phyloP scores from a whole-genome alignment of 2,797 vertebrate genomes.

The Meriones psammophilus region DNA sequence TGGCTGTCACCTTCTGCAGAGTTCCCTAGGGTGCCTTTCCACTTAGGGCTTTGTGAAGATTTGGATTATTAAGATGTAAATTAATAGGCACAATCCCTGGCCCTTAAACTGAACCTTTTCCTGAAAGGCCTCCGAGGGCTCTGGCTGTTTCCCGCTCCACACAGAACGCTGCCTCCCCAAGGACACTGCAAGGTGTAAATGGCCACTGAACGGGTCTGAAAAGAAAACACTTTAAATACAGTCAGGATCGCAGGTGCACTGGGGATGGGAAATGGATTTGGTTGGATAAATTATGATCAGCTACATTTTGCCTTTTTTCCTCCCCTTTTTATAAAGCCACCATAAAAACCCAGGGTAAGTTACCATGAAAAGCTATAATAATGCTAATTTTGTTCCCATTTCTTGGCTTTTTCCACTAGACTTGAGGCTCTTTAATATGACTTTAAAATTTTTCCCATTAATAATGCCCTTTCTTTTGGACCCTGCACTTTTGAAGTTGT shows the following conservation, averaged over 20 bases:
- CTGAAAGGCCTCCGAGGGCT: slow-evolving; percentile 41
- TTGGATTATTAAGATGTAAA: slow-evolving; percentile 77
- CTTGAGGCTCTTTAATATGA: slow-evolving; percentile 83
- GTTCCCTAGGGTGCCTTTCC: background rate
- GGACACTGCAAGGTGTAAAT: slow-evolving; percentile 58
- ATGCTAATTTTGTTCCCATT: slow-evolving; percentile 86
- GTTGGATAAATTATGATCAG: slow-evolving; percentile 76
- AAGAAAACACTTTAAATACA: slow-evolving; percentile 72
- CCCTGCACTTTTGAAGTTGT: slow-evolving; percentile 79
- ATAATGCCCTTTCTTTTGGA: slow-evolving; percentile 79
- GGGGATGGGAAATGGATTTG: slow-evolving; percentile 65
- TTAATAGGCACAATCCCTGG: slow-evolving; percentile 68
- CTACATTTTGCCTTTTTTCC: slow-evolving; percentile 62
- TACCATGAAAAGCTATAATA: slow-evolving; percentile 85
- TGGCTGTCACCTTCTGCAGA: background rate
- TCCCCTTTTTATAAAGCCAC: slow-evolving; percentile 40
- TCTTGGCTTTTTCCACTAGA: slow-evolving; percentile 82
- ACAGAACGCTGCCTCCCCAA: slow-evolving; percentile 56
- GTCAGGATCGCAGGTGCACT: slow-evolving; percentile 46
- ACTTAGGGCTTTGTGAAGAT: slow-evolving; percentile 50
- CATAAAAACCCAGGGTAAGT: slow-evolving; percentile 82
- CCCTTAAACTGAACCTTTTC: slow-evolving; percentile 52
- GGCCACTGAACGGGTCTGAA: slow-evolving; percentile 33
- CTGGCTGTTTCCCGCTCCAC: slow-evolving; percentile 39
- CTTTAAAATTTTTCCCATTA: slow-evolving; percentile 78